A percentile compares a stretch with the other conserved stretches of the same genome.
These are phyloP conservation scores for Microctonus aethiopoides DNA, from an alignment of 2,888 invertebrate genomes.

Conservation along the genomic window DNA sequence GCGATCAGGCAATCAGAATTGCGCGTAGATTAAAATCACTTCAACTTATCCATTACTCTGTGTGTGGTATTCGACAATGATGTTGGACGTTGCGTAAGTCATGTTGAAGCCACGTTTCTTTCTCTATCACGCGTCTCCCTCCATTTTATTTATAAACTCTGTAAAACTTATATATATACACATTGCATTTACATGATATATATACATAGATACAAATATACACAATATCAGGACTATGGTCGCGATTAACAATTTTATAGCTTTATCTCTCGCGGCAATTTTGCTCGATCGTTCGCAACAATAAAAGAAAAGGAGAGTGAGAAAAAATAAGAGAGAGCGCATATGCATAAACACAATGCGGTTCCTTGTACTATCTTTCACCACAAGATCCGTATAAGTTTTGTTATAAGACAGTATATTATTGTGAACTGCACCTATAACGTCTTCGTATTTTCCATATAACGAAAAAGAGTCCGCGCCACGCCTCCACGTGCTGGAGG, in stretches of 20 bases:
- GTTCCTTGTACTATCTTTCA: conserved; percentile 3
- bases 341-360: background rate
- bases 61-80: conserved; percentile 27
- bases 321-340: background rate
- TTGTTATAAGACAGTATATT: background rate
- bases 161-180: background rate
- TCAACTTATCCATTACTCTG: conserved; percentile 11
- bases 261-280: conserved; percentile 3
- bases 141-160: background rate
- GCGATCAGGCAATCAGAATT: conserved; percentile 42
- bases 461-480: conserved; percentile 59
- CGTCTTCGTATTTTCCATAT: conserved; percentile 45
- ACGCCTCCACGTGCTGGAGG: conserved; percentile 49
- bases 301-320: background rate
- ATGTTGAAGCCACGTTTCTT: conserved; percentile 16
- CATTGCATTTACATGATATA: too few relatives aligned
- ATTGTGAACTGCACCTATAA: conserved; percentile 46
- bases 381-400: conserved; percentile 6
- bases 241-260: conserved; percentile 16
- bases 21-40: conserved; percentile 29
- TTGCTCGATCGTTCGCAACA: background rate
- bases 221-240: conserved; percentile 1
- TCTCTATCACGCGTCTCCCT: conserved; percentile 18
- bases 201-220: background rate
- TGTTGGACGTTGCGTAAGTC: conserved; percentile 22